Conservation (phyloP, 1,140 invertebrate species). For the Drosophila seguyi region DNA sequence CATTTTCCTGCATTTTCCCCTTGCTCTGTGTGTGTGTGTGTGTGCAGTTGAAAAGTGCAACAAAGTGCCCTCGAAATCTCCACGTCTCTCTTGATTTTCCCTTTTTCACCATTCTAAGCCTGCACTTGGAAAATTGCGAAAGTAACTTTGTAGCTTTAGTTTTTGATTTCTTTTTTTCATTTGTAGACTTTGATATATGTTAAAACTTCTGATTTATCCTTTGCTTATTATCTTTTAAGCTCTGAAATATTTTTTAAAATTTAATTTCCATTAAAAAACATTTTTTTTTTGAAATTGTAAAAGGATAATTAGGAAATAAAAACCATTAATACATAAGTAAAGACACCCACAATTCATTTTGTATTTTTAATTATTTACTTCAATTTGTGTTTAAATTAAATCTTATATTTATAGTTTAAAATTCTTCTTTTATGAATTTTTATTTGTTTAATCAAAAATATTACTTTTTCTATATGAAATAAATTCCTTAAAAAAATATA, state of each 20-base stretch:
- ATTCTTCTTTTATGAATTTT: neutral
- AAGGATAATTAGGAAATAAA: neutral
- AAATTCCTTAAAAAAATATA: neutral
- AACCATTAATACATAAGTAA: no score
- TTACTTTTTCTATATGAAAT: neutral
- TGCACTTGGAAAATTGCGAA: conserved; percentile 4
- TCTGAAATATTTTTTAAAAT: neutral
- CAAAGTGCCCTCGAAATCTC: conserved; percentile 44
- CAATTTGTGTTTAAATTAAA: no score
- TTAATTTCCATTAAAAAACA: neutral
- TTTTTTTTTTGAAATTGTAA: neutral
- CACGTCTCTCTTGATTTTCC: neutral
- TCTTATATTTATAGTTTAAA: neutral
- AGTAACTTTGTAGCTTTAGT: neutral
- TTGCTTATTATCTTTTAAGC: neutral
- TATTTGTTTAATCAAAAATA: neutral
- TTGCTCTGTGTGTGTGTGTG: conserved; percentile 3
- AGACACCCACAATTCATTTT: neutral
- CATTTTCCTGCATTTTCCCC: no score
- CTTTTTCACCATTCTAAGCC: conserved; percentile 10
- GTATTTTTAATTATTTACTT: neutral
- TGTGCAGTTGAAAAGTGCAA: conserved; percentile 73
- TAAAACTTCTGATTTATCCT: no score
- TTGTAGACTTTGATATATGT: accelerated
- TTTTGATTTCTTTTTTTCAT: neutral